A percentile compares a stretch with the other conserved stretches of the same genome.
Conservation (phyloP, 2,888 invertebrate species). For the Limnephilus marmoratus region DNA sequence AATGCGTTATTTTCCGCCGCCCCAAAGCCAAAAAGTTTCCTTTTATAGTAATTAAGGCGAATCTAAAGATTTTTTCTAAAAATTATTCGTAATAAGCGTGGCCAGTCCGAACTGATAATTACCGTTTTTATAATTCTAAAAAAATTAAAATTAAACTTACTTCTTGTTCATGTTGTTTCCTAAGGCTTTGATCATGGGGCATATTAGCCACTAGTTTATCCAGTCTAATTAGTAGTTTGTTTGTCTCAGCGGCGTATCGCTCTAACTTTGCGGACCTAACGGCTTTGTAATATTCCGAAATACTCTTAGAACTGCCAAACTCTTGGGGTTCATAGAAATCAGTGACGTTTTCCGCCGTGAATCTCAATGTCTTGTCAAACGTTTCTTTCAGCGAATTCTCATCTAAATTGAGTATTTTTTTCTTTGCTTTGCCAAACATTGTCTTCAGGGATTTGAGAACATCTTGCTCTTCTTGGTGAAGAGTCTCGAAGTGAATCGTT, state of each 20-base stretch:
- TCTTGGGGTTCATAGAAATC: constrained; percentile 80
- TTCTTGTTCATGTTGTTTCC: constrained; percentile 85
- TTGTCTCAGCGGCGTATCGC: constrained; percentile 95
- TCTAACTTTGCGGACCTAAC: constrained; percentile 83
- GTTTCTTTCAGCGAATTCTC: constrained; percentile 80
- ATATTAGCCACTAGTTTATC: constrained; percentile 92
- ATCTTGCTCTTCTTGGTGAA: constrained; percentile 92
- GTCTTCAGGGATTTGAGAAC: constrained; percentile 88
- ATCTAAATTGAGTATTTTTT: constrained; percentile 88
- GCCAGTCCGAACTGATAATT: too few species aligned
- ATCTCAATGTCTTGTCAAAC: constrained; percentile 77
- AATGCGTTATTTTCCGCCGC: too few species aligned
- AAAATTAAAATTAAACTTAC: constrained; percentile 70
- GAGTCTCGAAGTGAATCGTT: constrained; percentile 91
- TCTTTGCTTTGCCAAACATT: constrained; percentile 93
- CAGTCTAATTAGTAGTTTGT: constrained; percentile 94
- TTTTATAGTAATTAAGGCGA: too few species aligned
- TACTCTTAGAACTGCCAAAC: constrained; percentile 80
- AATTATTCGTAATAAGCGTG: too few species aligned
- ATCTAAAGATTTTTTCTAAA: too few species aligned
- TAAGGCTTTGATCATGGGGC: constrained; percentile 83
- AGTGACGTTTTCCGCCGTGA: constrained; percentile 69
- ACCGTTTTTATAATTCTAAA: background rate
- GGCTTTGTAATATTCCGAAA: constrained; percentile 87
- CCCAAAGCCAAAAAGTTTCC: too few species aligned